phyloP scores from a whole-genome alignment of 2,797 vertebrate genomes.

The Orestias chungarensis region DNA sequence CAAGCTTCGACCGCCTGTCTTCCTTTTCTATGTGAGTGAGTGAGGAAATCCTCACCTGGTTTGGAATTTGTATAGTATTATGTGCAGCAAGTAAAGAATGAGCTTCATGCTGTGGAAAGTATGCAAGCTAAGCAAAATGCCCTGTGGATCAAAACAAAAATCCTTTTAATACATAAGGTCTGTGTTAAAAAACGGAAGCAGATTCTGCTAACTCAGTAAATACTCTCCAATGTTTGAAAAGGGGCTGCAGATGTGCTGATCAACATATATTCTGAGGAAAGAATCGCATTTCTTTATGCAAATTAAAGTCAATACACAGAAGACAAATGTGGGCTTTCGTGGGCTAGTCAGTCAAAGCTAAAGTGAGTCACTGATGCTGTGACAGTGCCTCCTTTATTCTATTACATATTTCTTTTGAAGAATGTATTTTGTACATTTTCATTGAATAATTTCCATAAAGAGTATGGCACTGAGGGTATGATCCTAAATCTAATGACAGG shows the following conservation, averaged over 20 bases:
- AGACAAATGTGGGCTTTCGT: conserved; percentile 43
- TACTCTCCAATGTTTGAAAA: conserved; percentile 13
- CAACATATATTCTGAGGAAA: conserved; percentile 13
- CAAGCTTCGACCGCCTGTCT: background rate
- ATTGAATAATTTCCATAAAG: background rate
- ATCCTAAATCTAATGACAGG: background rate
- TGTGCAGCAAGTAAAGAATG: conserved; percentile 19
- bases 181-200: background rate
- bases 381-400: background rate
- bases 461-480: background rate
- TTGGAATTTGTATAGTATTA: conserved; percentile 2
- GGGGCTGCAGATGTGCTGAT: conserved; percentile 19
- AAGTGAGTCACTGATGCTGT: conserved; percentile 24
- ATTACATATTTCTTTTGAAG: conserved; percentile 15
- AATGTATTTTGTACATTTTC: conserved; percentile 32
- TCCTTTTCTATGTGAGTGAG: background rate
- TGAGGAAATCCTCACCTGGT: conserved; percentile 1
- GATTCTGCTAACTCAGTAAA: conserved; percentile 21
- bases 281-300: conserved; percentile 13
- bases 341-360: conserved; percentile 30
- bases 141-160: conserved; percentile 39
- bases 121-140: conserved; percentile 44
- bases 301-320: conserved; percentile 35
- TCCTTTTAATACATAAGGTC: conserved; percentile 17
- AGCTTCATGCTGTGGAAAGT: conserved; percentile 23